phyloP scores from a whole-genome alignment of 2,888 invertebrate genomes.

The Hyposoter dolosus region DNA sequence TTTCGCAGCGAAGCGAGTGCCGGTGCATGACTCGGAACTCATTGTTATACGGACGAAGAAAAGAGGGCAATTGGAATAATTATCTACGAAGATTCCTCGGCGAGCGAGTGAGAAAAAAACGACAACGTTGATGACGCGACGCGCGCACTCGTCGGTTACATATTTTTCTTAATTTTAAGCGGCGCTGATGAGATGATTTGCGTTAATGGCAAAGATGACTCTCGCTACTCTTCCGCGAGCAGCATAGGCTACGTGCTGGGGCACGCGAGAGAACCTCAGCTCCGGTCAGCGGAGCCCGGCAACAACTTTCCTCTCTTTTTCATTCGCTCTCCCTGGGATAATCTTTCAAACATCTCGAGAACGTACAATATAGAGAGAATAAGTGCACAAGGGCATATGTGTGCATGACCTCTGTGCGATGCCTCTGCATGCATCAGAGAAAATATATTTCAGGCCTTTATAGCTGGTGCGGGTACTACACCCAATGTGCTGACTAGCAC shows the following conservation, averaged over 20 bases:
- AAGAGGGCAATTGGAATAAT: slow-evolving; percentile 50
- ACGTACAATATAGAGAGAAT: slow-evolving; percentile 62
- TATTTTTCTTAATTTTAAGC: not conserved
- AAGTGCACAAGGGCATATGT: slow-evolving; percentile 45
- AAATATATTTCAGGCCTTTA: not conserved
- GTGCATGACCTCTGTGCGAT: slow-evolving; percentile 55
- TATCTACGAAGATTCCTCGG: not conserved
- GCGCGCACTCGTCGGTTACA: not conserved
- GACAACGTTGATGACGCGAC: not conserved
- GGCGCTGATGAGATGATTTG: slow-evolving; percentile 15
- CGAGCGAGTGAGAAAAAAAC: not conserved
- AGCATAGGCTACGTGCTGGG: not conserved
- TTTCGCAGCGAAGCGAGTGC: slow-evolving; percentile 36
- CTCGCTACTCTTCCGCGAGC: slow-evolving; percentile 60
- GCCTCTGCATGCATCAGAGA: slow-evolving; percentile 40
- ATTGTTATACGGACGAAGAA: slow-evolving; percentile 40
- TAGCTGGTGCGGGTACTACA: slow-evolving; percentile 4
- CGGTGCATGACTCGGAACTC: slow-evolving; percentile 57
- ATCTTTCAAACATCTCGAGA: slow-evolving; percentile 65
- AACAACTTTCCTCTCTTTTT: slow-evolving; percentile 19
- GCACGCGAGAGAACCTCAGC: slow-evolving; percentile 42
- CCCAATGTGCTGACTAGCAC: not conserved
- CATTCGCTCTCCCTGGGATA: slow-evolving; percentile 32
- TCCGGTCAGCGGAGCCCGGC: slow-evolving; percentile 20
- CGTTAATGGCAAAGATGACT: slow-evolving; percentile 49